Conservation (phyloP, 2,113 vertebrate genomes). For the Bubo bubo region DNA sequence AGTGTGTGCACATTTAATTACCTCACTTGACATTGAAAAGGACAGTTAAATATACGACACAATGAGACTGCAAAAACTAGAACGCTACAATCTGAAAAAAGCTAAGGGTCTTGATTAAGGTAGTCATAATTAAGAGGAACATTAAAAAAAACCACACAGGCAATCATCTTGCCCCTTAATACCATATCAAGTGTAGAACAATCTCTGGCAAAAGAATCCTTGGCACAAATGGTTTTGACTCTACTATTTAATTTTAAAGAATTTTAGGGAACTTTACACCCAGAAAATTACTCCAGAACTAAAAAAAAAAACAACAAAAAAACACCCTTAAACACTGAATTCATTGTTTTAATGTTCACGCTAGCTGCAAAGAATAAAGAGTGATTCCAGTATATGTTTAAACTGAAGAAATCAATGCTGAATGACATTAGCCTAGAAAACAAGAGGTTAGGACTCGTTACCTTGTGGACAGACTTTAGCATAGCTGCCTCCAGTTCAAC, state of each 20-base stretch:
- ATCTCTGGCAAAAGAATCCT: not conserved
- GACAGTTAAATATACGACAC: not conserved
- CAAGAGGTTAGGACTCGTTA: slow-evolving; percentile 15
- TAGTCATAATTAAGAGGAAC: not conserved
- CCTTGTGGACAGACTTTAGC: slow-evolving; percentile 86
- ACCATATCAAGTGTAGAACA: not conserved
- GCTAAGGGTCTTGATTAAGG: not conserved
- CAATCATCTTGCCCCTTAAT: not conserved
- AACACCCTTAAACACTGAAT: not conserved
- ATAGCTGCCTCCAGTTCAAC: slow-evolving; percentile 84
- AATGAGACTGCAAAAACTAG: not conserved
- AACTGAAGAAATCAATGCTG: not conserved
- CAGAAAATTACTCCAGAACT: not conserved
- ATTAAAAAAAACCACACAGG: not conserved
- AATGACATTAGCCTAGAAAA: not conserved
- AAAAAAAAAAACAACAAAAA: not conserved
- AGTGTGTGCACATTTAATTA: not conserved
- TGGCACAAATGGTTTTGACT: not conserved
- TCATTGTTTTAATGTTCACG: not conserved
- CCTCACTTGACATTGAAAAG: not conserved
- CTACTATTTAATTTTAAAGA: not conserved
- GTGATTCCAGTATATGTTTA: not conserved
- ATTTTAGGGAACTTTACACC: not conserved
- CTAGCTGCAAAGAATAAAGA: not conserved
- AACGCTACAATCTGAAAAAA: not conserved